Conservation (phyloP, 2,888 invertebrate species). For the Abrostola triplasia region DNA sequence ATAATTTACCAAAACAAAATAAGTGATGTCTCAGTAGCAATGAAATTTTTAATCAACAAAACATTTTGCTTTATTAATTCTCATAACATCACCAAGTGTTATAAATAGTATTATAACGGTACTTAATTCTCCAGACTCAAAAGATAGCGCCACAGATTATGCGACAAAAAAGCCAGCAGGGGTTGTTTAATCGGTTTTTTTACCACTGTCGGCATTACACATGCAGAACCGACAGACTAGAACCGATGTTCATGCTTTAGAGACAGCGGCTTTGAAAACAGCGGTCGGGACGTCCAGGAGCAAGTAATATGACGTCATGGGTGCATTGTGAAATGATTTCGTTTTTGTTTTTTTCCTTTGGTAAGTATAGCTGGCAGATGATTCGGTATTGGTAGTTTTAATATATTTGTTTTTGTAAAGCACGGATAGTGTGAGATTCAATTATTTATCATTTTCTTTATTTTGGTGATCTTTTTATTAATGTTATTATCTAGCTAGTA, state of each 20-base stretch:
- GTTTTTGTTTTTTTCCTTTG: background rate
- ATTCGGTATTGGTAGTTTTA: background rate
- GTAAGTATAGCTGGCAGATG: background rate
- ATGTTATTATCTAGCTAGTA: too few species aligned
- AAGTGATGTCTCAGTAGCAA: background rate
- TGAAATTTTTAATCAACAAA: too few species aligned
- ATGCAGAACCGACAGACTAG: conserved; percentile 78
- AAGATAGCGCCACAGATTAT: conserved; percentile 75
- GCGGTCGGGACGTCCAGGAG: conserved; percentile 21
- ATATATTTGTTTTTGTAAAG: background rate
- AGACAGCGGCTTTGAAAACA: conserved; percentile 37
- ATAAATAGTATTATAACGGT: conserved; percentile 38
- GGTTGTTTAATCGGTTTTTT: conserved; percentile 74
- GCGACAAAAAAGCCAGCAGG: conserved; percentile 72
- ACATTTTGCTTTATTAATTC: conserved; percentile 38
- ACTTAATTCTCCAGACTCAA: conserved; percentile 68
- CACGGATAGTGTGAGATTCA: too few species aligned
- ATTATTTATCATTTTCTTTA: too few species aligned
- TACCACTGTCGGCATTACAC: conserved; percentile 73
- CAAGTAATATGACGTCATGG: conserved; percentile 15
- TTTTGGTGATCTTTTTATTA: too few species aligned
- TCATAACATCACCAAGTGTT: conserved; percentile 41
- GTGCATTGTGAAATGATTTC: background rate
- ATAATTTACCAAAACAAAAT: too few species aligned
- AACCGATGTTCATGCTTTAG: conserved; percentile 67